Base-by-base conservation (phyloP, 1,140 invertebrate species). In the Drosophila sechellia region DNA sequence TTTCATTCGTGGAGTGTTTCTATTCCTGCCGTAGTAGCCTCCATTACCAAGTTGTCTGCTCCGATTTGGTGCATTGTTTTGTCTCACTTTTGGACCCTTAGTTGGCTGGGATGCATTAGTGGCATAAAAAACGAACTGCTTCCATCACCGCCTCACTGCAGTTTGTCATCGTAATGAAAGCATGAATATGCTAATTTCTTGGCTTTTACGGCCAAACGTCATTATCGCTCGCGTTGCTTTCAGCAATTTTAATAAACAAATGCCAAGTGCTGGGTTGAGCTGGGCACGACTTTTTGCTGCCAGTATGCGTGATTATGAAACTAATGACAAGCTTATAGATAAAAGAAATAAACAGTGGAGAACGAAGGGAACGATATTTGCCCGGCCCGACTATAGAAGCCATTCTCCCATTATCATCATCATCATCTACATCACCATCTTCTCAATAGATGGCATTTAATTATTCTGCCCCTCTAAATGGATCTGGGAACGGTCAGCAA, bases 111-210 rank as follows among this genome's bases (percentile, higher is more conserved):
- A 75, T 60, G 58, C 45, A 34, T 58, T 34, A 72, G 40, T 50
- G 43, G 61, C 55, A 49, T 68, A 55, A 39, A 64, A 70, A 65
- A 15, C 56, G 39, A 64, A 55, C 54, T 64, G 27, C 56, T 54
- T 27, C 52, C 60, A 56, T 46, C 54, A 25, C 27, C 34, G 65
- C 68, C 61, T 11, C 11, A 1, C 37, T 78, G 69, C 81, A 76
- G 55, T 79, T 79, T 79, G 71, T 76, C 75, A 69, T 64, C 74
- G 50, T 77, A 77, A 77, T 76, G 64, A 68, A 74, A 68, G 59
- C 83, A 81, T 81, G 66, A 86, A 86, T 79, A 86, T 86, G 83
- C 83, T 63, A 87, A 86, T 87, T 65, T 76, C 45, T 50, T 52
- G 37, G 39, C 8, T 57, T 61, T 56, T 64, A 81, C 75, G 60